Evolutionary conservation across 1,140 invertebrate species (phyloP).

Genomic region (Plodia interpunctella): DNA sequence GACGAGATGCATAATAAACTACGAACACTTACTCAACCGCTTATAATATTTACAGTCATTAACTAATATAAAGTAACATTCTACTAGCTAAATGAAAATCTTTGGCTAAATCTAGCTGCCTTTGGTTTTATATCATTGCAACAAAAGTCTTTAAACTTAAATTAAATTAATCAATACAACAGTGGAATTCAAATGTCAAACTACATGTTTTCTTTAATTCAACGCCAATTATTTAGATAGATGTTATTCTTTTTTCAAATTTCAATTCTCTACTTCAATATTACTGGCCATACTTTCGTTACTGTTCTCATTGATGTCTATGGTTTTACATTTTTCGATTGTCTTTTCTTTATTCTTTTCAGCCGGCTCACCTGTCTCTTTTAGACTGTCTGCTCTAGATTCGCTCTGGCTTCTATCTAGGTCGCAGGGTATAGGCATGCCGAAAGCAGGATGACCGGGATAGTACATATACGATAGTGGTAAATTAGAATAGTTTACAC

Average conservation of each 20-base stretch:
- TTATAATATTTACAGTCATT: conserved; percentile 61
- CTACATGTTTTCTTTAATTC: neutral
- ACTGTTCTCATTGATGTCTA: conserved; percentile 67
- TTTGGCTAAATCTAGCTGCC: conserved; percentile 36
- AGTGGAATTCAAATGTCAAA: neutral
- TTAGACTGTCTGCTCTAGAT: conserved; percentile 28
- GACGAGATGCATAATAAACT: conserved; percentile 32
- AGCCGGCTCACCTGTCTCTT: conserved; percentile 38
- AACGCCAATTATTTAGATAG: neutral
- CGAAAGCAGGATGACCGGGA: conserved; percentile 63
- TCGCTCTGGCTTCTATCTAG: conserved; percentile 47
- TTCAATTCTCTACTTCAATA: conserved; percentile 74
- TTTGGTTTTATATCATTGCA: conserved; percentile 38
- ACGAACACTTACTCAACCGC: conserved; percentile 45
- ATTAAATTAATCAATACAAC: neutral
- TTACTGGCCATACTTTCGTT: conserved; percentile 73
- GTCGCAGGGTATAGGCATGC: conserved; percentile 53
- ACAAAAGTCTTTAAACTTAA: neutral
- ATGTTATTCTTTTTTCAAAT: neutral
- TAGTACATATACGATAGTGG: conserved; percentile 74
- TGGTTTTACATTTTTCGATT: conserved; percentile 36
- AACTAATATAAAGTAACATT: conserved; percentile 46
- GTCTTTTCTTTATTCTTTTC: conserved; percentile 38
- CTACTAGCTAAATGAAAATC: conserved; percentile 35
- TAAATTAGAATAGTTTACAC: conserved; percentile 64